Percentiles rank a stretch among this genome's conserved stretches.
Evolutionary conservation across 2,797 vertebrate genomes (phyloP).

Genomic region (Artibeus lituratus): DNA sequence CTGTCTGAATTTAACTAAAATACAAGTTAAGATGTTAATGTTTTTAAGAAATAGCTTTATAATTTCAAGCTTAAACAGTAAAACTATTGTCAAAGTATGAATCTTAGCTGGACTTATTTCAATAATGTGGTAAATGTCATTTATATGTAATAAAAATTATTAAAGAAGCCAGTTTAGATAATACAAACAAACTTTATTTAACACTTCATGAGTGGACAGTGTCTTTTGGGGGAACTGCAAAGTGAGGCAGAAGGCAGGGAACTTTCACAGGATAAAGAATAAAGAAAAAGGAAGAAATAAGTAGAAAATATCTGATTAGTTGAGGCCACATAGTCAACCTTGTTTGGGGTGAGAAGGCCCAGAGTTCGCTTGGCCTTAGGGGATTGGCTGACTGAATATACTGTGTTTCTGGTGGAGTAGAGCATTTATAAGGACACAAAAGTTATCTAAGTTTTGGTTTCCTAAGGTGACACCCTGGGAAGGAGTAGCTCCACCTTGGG

Average conservation of each 20-base stretch:
- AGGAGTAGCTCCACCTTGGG: not conserved
- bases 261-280: not conserved
- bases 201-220: not conserved
- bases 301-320: not conserved
- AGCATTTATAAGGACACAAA: not conserved
- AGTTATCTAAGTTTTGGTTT: not conserved
- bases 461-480: not conserved
- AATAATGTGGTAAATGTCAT: constrained; percentile 7
- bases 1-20: not conserved
- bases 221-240: not conserved
- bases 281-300: not conserved
- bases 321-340: not conserved
- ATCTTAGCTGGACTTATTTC: not conserved
- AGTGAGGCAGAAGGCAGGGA: not conserved
- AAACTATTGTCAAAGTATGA: not conserved
- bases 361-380: not conserved
- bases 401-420: not conserved
- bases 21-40: constrained; percentile 13
- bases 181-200: not conserved
- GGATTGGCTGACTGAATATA: not conserved
- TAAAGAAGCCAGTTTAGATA: not conserved
- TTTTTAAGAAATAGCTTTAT: constrained; percentile 10
- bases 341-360: not conserved
- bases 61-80: constrained; percentile 25
- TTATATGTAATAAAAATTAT: not conserved